Conservation (phyloP, 2,113 vertebrate species). For the Nibea coibor region DNA sequence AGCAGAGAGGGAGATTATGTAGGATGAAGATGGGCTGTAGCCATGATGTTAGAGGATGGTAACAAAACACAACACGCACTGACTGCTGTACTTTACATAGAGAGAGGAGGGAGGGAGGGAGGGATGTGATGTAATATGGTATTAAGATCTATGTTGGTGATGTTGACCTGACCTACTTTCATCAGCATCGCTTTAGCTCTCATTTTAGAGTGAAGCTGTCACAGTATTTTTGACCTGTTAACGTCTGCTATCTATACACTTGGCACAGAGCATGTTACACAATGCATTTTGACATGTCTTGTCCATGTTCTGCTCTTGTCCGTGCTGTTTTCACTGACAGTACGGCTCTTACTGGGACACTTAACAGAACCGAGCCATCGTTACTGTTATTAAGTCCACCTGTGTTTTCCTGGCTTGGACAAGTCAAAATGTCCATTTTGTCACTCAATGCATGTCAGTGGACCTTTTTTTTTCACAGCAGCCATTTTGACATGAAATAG, state of each 20-base stretch:
- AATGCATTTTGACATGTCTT: no score
- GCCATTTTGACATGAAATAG: no score
- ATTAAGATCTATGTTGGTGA: constrained; percentile 29
- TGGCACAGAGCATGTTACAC: background rate
- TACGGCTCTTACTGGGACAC: no score
- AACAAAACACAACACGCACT: background rate
- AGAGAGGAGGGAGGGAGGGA: background rate
- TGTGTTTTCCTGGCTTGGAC: no score
- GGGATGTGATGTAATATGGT: constrained; percentile 31
- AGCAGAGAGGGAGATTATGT: constrained; percentile 21
- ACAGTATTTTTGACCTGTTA: background rate
- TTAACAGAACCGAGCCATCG: no score
- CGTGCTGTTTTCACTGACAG: no score
- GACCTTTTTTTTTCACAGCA: background rate
- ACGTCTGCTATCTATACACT: background rate
- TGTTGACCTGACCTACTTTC: constrained; percentile 36
- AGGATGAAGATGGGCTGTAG: background rate
- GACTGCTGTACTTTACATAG: background rate
- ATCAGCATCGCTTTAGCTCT: background rate
- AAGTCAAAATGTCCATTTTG: no score
- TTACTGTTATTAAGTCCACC: no score
- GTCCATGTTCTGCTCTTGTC: no score
- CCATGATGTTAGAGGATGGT: constrained; percentile 21
- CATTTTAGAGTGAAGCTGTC: background rate
- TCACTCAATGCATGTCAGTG: background rate